A percentile compares a stretch with the other conserved stretches of the same genome.
Evolutionary conservation across 2,888 invertebrate species (phyloP).

Genomic region (Hermodice carunculata): DNA sequence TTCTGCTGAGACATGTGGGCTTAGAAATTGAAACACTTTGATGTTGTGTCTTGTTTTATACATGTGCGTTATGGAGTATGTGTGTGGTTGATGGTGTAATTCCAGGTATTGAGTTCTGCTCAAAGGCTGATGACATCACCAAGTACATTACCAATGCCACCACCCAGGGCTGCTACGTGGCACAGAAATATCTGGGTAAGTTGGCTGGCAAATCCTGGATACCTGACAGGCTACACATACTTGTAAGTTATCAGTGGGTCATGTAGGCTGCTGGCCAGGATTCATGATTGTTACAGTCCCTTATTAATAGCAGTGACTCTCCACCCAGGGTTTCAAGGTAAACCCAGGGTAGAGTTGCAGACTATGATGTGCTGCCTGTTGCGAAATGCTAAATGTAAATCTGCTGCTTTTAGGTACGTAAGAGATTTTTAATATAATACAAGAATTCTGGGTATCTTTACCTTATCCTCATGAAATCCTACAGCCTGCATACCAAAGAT

Average conservation of each 20-base stretch:
- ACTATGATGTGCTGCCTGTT: too few relatives aligned
- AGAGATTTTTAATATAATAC: background rate
- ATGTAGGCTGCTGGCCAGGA: background rate
- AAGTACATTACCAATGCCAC: conserved; percentile 65
- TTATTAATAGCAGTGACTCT: background rate
- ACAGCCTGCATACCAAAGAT: too few relatives aligned
- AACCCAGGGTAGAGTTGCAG: too few relatives aligned
- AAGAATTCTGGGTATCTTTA: background rate
- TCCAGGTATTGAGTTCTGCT: conserved; percentile 87
- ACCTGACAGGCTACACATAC: too few relatives aligned
- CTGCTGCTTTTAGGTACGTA: too few relatives aligned
- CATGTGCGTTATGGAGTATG: too few relatives aligned
- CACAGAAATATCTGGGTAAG: conserved; percentile 94
- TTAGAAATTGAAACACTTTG: too few relatives aligned
- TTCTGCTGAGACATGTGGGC: too few relatives aligned
- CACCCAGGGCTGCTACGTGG: conserved; percentile 80
- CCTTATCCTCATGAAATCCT: too few relatives aligned
- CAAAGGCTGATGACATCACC: conserved; percentile 86
- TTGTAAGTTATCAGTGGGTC: background rate
- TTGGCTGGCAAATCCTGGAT: background rate
- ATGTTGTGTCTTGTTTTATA: too few relatives aligned
- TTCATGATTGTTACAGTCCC: background rate
- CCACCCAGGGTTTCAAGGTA: too few relatives aligned
- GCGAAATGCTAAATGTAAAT: too few relatives aligned
- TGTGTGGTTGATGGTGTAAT: conserved; percentile 8